Evolutionary conservation across 1,140 invertebrate species (phyloP), one percentile per base, ranked within the genome.

Genomic region (Mylabris phalerata): DNA sequence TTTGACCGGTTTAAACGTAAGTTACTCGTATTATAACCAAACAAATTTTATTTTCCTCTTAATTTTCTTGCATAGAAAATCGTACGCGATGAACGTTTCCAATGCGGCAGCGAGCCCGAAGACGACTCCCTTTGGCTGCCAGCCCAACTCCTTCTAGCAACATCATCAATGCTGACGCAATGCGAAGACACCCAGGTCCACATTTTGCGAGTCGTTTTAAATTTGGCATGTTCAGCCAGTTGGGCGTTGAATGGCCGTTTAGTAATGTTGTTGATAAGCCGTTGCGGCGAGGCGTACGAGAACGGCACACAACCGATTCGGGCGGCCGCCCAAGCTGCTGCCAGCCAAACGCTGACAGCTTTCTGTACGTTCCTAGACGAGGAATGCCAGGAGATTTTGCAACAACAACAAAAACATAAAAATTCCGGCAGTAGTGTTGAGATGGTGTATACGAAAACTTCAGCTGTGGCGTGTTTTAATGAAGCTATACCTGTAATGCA

Each of bases 41-140:
- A 59, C 42, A 47, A 52, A 44, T 13, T 10, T 25, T n/a, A 25
- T 0, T n/a, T 10, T 13, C 5, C 38, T 10, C 38, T 1, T 48
- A 24, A 24, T 55, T 13, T 50, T 57, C 13, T 26, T 68, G 73
- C 73, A 5, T 72, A 95, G 92, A 89, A 89, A 83, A 85, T 95
- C 65, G 78, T 96, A 26, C 83, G 90, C 61, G 92, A 96, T 77
- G 89, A 93, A 70, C 80, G 91, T 58, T 95, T 95, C 70, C 92
- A 93, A 67, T 86, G 90, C n/a, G 86, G 88, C 5, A 87, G 92
- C 64, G 92, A 95, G 74, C 89, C 88, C 3, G 92, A 93, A 77
- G 89, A 92, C 73, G 92, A 95, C 75, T 92, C 90, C 1, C 76
- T 92, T 40, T 95, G 92, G 92, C 76, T 95, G 61, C 90, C 92